Evolutionary conservation across 2,888 invertebrate genomes (phyloP), one percentile per base, ranked within the genome.

Genomic region (Coenonympha glycerion): DNA sequence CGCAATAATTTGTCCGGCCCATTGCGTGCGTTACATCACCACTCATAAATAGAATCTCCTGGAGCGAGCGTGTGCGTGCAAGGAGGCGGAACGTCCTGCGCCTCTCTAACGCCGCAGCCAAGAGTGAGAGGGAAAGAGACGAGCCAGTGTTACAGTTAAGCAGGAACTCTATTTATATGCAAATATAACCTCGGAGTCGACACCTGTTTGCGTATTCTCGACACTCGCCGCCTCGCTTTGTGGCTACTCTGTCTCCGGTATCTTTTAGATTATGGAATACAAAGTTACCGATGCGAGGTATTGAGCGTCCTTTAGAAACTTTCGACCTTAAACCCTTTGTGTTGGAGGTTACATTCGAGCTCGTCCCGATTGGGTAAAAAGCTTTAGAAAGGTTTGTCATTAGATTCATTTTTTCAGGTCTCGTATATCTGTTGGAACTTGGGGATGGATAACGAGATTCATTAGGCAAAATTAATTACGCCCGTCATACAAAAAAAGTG

Each of bases 91-190:
- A 71, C 73, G 66, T 66, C 73, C 76, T 69, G 76, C 68, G 63
- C 82, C 79, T 67, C 68, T 83, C 82, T 79, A 75, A 68, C 82
- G 57, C 56, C 50, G 68, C 66, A 64, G 63, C 61, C 65, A 61
- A 60, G 61, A 70, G 66, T 66, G 70, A 66, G 85, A 74, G 76
- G 72, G 82, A 84, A 76, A 81, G 79, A 79, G 85, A 86, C 79
- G 71, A 72, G 71, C 60, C 68, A 71, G 74, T 79, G 85, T 77
- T 87, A 87, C 86, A 86, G 87, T 87, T 87, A 86, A 85, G 85
- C 85, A 85, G 86, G 86, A 85, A 86, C 86, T 87, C 87, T 86
- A 87, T 87, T 86, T 87, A 87, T 86, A 87, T 87, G 87, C 87
- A 86, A 87, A 87, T 86, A 86, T 81, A 85, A 77, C 85, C 82